phyloP scores from a whole-genome alignment of 2,888 invertebrate species.

The Caenorhabditis imperialis region DNA sequence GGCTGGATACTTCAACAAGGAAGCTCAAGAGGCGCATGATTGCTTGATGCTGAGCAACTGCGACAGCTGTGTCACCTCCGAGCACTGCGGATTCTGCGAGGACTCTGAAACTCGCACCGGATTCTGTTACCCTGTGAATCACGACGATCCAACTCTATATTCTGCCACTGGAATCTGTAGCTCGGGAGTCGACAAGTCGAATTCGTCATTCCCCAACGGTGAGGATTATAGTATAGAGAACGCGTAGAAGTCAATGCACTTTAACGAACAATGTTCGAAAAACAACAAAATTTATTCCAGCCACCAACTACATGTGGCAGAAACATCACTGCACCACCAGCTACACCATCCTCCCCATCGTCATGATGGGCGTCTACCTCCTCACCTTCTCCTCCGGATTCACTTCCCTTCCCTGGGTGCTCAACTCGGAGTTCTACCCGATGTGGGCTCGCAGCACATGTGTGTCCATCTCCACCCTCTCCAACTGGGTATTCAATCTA shows the following conservation, averaged over 20 bases:
- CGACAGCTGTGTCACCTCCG: constrained; percentile 79
- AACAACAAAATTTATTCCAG: constrained; percentile 6
- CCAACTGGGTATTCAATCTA: constrained; percentile 81
- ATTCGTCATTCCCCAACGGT: constrained; percentile 28
- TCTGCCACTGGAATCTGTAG: constrained; percentile 37
- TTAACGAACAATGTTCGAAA: too few species aligned
- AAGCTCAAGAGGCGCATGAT: constrained; percentile 7
- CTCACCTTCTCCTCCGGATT: constrained; percentile 63
- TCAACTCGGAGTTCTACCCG: constrained; percentile 82
- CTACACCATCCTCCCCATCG: constrained; percentile 78
- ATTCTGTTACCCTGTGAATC: constrained; percentile 48
- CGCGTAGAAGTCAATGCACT: too few species aligned
- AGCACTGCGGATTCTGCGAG: constrained; percentile 79
- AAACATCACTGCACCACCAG: constrained; percentile 59
- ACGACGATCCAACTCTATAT: constrained; percentile 22
- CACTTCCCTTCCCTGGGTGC: constrained; percentile 81
- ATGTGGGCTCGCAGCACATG: constrained; percentile 81
- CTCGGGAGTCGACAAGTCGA: constrained; percentile 9
- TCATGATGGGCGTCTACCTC: constrained; percentile 75
- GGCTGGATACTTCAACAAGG: constrained; percentile 23
- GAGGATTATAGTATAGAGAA: neutral
- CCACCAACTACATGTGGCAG: constrained; percentile 33
- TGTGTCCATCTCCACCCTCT: constrained; percentile 74
- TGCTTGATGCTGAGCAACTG: constrained; percentile 76
- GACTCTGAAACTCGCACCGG: constrained; percentile 30